Percentiles rank a stretch among this genome's conserved stretches.
Conservation (phyloP, 1,140 invertebrate genomes). For the Drosophila setifemur region DNA sequence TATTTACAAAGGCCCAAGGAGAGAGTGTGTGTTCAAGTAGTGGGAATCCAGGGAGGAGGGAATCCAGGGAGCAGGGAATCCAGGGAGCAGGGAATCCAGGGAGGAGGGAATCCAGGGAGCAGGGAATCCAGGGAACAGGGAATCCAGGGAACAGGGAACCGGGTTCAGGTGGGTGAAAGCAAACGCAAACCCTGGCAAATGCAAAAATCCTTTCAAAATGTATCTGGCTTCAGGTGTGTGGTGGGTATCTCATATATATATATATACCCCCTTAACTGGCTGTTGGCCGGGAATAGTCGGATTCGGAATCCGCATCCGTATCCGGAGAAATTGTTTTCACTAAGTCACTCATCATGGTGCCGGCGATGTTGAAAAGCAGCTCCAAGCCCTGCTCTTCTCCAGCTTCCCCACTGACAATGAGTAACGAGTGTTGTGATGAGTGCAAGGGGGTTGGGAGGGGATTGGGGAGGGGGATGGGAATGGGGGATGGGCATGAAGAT, state of each 20-base stretch:
- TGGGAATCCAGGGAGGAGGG: background rate
- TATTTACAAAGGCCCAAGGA: conserved; percentile 67
- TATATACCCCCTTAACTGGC: background rate
- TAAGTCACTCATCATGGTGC: conserved; percentile 67
- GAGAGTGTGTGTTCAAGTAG: background rate
- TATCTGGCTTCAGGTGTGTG: conserved; percentile 18
- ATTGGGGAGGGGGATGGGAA: conserved; percentile 19
- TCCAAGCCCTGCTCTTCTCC: conserved; percentile 23
- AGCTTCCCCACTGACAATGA: conserved; percentile 26
- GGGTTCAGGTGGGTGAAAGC: background rate
- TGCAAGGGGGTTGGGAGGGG: background rate
- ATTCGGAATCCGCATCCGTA: conserved; percentile 18
- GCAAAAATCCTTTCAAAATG: conserved; percentile 9
- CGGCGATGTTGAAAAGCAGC: conserved; percentile 41
- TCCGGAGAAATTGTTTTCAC: conserved; percentile 61
- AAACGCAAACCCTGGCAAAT: conserved; percentile 13
- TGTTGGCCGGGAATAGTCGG: background rate
- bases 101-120: no score
- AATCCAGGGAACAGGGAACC: no score
- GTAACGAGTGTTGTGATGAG: conserved; percentile 19
- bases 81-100: no score
- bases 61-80: background rate
- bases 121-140: no score
- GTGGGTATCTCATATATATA: background rate
- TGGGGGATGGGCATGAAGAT: no score